Base-by-base conservation (phyloP, 2,888 invertebrate species). In the Clistopyga incitator region DNA sequence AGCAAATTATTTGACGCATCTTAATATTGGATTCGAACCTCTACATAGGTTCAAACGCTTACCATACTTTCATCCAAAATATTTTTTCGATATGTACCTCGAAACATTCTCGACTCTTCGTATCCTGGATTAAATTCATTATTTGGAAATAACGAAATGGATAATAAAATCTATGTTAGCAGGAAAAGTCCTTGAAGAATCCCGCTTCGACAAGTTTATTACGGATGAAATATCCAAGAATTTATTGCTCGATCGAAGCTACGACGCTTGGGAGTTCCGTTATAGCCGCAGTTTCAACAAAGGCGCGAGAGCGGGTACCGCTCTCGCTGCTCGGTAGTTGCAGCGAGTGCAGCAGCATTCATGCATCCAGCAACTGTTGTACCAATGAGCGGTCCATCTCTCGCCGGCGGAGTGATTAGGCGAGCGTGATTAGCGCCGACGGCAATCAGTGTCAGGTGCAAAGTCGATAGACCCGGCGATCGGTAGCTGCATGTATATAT, bases 401-500 rank as follows among this genome's bases (percentile, higher is more conserved):
- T 76, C 68, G 20, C 45, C 50, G 25, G 77, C 76, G 67, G 80
- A 34, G 80, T 78, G 86, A 85, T 86, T 85, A 84, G 86, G 78
- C 80, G 71, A 82, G 72, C 80, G 85, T 82, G 85, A 86, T 85
- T 86, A 86, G 86, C 76, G 83, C 81, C 77, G 70, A 71, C 83
- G 75, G 76, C 78, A 72, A 78, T 82, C 76, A 84, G 84, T 82
- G 82, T 82, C 86, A 86, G 86, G 86, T 86, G 86, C 84, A 84
- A 79, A 82, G 84, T 85, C 81, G 84, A 85, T 82, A 75, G 76
- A 82, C 70, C 77, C 56, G 72, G 29, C n/a, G 64, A 42, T 70
- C 52, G 50, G 38, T 71, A 42, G 10, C 52, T 20, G n/a, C 20
- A 54, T 54, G 20, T 54, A 54, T 54, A 20, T 59, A 13, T 59